phyloP scores from a whole-genome alignment of 2,888 invertebrate genomes.

The Xestia rhomboidea region DNA sequence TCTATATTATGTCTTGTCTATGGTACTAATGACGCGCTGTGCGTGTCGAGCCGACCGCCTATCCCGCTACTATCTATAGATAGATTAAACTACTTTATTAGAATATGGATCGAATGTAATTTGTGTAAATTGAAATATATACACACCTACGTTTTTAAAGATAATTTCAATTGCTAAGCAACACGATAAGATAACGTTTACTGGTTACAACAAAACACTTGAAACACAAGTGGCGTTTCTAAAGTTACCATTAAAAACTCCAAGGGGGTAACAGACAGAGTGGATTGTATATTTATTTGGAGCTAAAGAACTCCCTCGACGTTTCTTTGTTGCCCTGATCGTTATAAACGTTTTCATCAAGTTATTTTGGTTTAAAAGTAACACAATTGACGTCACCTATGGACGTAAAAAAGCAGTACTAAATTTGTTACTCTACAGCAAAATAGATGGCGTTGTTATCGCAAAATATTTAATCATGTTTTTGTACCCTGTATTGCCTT shows the following conservation, averaged over 20 bases:
- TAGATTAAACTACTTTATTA: background rate
- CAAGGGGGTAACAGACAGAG: slow-evolving; percentile 42
- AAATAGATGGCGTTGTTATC: slow-evolving; percentile 44
- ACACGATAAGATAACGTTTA: slow-evolving; percentile 3
- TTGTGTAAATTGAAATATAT: background rate
- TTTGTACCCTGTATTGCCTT: background rate
- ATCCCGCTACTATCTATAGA: slow-evolving; percentile 15
- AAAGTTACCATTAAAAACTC: slow-evolving; percentile 25
- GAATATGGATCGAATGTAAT: slow-evolving; percentile 20
- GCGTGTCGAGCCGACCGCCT: background rate
- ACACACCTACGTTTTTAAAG: background rate
- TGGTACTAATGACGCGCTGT: slow-evolving; percentile 42
- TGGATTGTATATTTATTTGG: slow-evolving; percentile 28
- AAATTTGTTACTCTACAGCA: background rate
- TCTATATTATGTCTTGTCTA: slow-evolving; percentile 35
- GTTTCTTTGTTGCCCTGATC: slow-evolving; percentile 29
- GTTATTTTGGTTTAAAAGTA: slow-evolving; percentile 36
- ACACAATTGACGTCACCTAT: slow-evolving; percentile 45
- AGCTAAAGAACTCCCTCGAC: slow-evolving; percentile 33
- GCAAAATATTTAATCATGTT: background rate
- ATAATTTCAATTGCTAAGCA: slow-evolving; percentile 16
- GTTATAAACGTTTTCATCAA: slow-evolving; percentile 11
- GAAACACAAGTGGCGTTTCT: background rate
- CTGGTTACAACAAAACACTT: background rate
- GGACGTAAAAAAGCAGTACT: background rate